phyloP scores from a whole-genome alignment of 2,888 invertebrate genomes.

The Adelognathus sp. region DNA sequence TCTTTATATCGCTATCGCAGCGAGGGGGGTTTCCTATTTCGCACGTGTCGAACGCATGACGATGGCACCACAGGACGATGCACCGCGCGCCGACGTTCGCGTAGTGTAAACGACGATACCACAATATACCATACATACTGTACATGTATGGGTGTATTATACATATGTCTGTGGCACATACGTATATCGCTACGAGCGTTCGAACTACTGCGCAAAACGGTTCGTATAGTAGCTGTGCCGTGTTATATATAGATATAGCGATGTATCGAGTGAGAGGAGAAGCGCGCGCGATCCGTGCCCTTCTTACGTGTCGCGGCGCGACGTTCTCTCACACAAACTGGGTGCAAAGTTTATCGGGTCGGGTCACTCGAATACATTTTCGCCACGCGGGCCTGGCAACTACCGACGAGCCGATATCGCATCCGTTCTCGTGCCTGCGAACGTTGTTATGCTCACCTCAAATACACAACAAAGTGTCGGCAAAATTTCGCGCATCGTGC shows the following conservation, averaged over 20 bases:
- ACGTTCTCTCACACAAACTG: conserved; percentile 63
- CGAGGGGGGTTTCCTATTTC: conserved; percentile 34
- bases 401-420: no score
- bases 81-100: conserved; percentile 18
- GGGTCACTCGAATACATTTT: conserved; percentile 64
- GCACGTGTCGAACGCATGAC: conserved; percentile 44
- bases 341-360: conserved; percentile 72
- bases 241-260: not conserved
- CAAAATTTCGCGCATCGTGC: no score
- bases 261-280: not conserved
- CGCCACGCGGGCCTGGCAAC: conserved; percentile 45
- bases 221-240: not conserved
- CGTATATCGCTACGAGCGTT: not conserved
- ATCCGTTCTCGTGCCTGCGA: no score
- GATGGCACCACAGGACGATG: conserved; percentile 33
- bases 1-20: not conserved
- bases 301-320: conserved; percentile 50
- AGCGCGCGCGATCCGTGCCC: conserved; percentile 41
- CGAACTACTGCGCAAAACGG: conserved; percentile 8
- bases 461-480: no score
- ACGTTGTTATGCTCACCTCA: no score
- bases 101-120: conserved; percentile 1
- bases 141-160: not conserved
- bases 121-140: not conserved
- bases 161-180: not conserved